Evolutionary conservation across 2,113 vertebrate genomes (phyloP), one percentile per base, ranked within the genome.

Genomic region (Amphilophus citrinellus): DNA sequence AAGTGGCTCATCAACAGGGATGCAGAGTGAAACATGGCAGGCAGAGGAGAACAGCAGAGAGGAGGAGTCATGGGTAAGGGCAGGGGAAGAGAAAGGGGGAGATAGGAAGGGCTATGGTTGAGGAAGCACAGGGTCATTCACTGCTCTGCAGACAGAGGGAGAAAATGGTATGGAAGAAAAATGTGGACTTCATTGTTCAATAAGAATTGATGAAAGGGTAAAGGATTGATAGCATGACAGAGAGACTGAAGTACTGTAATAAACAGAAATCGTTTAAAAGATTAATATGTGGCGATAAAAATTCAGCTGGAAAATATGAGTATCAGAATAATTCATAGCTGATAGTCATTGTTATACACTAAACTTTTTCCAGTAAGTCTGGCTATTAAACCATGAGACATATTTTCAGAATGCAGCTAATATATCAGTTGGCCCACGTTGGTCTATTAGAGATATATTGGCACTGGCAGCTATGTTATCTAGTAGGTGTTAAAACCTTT

Each of bases 21-120:
- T 82, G 79, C 84, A 80, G 84, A 88, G 89, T 84, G 88, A 91
- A 92, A 94, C 82, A 82, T 89, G 87, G 90, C 90, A 88, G 91
- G 73, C 86, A 84, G 87, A 81, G 84, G 79, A 82, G 86, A 89
- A 37, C 61, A 61, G 82, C 58, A 79, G 84, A 84, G 85, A 86
- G 85, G 89, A 80, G 73, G 84, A 86, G 83, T 75, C 80, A 76
- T 1, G 27, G 66, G 73, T 77, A 79, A 87, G 88, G 81, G 86
- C 84, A 80, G 62, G 37, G 60, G 42, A 57, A 59, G 57, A 53
- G 53, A 47, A 57, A 56, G 47, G 39, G 24, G 47, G 62, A 42
- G 80, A 56, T 35, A 13, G 81, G 83, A 71, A 71, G 71, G 59
- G 82, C 65, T 53, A 87, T 32, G 86, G 90, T 42, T 87, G 88